Evolutionary conservation across 2,113 vertebrate species (phyloP).

Genomic region (Engraulis encrasicolus): DNA sequence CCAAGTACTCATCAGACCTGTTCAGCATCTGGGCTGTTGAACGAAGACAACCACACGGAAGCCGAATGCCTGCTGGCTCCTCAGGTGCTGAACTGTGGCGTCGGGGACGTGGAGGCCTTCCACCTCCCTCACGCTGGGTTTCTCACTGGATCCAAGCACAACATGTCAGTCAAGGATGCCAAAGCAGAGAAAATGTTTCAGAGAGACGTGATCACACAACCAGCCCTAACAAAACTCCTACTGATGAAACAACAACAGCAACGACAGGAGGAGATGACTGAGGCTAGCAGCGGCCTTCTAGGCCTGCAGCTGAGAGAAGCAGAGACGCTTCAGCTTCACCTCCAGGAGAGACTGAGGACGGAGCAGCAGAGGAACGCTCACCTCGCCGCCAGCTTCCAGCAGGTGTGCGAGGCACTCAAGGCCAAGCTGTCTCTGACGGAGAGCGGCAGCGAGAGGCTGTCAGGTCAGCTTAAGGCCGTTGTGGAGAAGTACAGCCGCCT

Average conservation of each 20-base stretch:
- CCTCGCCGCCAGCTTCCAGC: slow-evolving; percentile 19
- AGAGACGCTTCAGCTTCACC: slow-evolving; percentile 25
- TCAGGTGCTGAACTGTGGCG: not conserved
- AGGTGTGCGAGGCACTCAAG: slow-evolving; percentile 28
- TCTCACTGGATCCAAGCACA: slow-evolving; percentile 8
- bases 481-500: slow-evolving; percentile 53
- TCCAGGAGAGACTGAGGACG: slow-evolving; percentile 34
- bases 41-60: not conserved
- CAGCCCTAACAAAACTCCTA: slow-evolving; percentile 28
- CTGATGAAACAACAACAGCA: slow-evolving; percentile 38
- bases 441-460: slow-evolving; percentile 30
- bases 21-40: not conserved
- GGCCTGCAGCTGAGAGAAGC: slow-evolving; percentile 25
- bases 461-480: slow-evolving; percentile 43
- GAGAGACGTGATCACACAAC: slow-evolving; percentile 45
- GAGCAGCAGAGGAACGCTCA: slow-evolving; percentile 38
- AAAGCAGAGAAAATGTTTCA: slow-evolving; percentile 33
- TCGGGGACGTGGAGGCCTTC: slow-evolving; percentile 19
- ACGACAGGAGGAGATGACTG: slow-evolving; percentile 30
- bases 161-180: slow-evolving; percentile 24
- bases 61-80: not conserved
- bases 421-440: slow-evolving; percentile 36
- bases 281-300: slow-evolving; percentile 23
- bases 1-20: not conserved
- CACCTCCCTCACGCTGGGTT: not conserved